Base-by-base conservation (phyloP, 2,797 vertebrate species). In the Xenops minutus region DNA sequence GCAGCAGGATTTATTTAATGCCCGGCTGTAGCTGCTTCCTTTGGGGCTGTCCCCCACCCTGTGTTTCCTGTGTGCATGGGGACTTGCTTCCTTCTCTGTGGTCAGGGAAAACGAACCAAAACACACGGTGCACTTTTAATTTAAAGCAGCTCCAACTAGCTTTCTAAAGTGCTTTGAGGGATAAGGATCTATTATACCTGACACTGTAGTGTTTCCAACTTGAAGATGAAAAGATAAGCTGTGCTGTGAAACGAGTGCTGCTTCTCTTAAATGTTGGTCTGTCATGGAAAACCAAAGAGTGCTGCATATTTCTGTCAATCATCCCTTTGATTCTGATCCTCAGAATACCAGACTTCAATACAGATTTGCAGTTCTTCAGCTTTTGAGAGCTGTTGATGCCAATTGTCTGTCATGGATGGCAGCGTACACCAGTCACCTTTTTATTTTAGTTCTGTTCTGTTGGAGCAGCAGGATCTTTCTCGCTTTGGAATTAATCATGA, bases 121-220 rank as follows among this genome's bases (percentile, higher is more conserved):
- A 58, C 37, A 16, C 0, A 0, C 5, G 19, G 9, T 82, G 3
- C 2, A 2, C 20, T 51, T 61, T 27, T 61, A 34, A 59, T 56
- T 63, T 61, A 88, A 68, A 92, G 67, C 46, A 55, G 59, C 24
- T 79, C 41, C 44, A 56, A 1, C 12, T 63, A 37, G 9, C 58
- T 77, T 66, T 76, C 32, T 56, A 5, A 54, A 49, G 32, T 32
- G 14, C 59, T 91, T 67, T 91, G 74, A 66, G 41, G 10, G 49
- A 6, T 37, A 73, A 76, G 34, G 36, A 19, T 56, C 73, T 85
- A 41, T 82, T 91, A 49, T 7, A 61, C 26, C 51, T 83, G 56
- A 43, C 18, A 15, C 39, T 34, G 8, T 63, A 29, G 30, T 34
- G 49, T 48, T 85, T 71, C 37, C 37, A 34, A 41, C 59, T 82